A percentile compares a stretch with the other conserved stretches of the same genome.
Conservation (phyloP, 1,140 invertebrate genomes). For the Cydia pomonella region DNA sequence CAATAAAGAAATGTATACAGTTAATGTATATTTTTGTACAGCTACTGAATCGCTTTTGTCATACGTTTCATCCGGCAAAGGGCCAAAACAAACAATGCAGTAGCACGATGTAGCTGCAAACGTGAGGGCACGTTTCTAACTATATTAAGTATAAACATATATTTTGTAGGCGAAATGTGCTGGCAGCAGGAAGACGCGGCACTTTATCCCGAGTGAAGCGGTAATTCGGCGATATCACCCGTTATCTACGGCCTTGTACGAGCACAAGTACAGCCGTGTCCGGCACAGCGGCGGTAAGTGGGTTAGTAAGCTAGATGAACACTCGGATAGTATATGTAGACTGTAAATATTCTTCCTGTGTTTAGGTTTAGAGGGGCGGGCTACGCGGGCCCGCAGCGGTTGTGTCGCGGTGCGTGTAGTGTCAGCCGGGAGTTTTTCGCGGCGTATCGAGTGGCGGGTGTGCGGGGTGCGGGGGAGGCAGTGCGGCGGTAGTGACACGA, state of each 20-base stretch:
- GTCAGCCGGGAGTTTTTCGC: conserved; percentile 11
- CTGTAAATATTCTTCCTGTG: not conserved
- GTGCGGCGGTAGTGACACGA: conserved; percentile 33
- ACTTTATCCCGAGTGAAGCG: not conserved
- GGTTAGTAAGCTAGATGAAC: not conserved
- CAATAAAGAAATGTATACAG: not conserved
- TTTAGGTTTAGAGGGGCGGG: not conserved
- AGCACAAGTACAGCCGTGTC: not conserved
- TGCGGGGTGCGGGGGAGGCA: not conserved
- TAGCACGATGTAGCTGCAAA: not conserved
- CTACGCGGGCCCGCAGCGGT: not conserved
- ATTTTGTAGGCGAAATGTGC: not conserved
- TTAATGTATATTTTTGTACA: not conserved
- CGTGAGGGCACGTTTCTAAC: not conserved
- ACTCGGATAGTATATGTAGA: not conserved
- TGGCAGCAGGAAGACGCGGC: not conserved
- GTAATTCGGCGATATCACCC: not conserved
- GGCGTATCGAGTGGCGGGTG: not conserved
- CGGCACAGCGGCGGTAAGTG: conserved; percentile 1
- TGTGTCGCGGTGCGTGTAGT: not conserved
- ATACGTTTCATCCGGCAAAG: not conserved
- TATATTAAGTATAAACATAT: not conserved
- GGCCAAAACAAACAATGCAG: not conserved
- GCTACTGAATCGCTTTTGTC: not conserved
- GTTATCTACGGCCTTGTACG: conserved; percentile 4